phyloP scores from a whole-genome alignment of 2,113 vertebrate genomes.

The Pelecanoides urinatrix region DNA sequence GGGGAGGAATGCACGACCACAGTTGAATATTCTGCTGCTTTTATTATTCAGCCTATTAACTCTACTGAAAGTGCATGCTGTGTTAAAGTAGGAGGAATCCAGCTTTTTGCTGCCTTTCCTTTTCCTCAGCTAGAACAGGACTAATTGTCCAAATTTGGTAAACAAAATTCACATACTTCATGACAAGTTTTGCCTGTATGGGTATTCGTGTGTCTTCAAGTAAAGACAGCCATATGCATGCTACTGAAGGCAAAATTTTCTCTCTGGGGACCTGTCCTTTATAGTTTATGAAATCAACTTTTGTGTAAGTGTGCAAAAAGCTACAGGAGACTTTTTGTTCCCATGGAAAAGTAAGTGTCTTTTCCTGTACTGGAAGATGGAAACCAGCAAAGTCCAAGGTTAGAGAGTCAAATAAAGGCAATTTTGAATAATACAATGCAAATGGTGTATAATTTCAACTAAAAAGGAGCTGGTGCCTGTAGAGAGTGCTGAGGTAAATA shows the following conservation, averaged over 20 bases:
- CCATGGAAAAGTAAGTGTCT: not conserved
- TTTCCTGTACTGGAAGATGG: not conserved
- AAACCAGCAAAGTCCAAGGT: not conserved
- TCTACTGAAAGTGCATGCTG: not conserved
- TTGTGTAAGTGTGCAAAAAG: not conserved
- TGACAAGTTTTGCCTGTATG: not conserved
- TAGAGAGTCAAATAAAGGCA: not conserved
- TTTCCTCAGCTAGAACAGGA: constrained; percentile 6
- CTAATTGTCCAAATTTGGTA: not conserved
- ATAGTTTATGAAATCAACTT: not conserved
- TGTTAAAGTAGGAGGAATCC: not conserved
- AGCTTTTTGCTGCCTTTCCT: not conserved
- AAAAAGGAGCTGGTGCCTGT: not conserved
- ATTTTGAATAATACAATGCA: not conserved
- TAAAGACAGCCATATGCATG: not conserved
- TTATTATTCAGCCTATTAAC: not conserved
- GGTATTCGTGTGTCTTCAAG: not conserved
- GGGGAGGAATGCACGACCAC: too few relatives aligned
- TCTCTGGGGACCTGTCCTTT: not conserved
- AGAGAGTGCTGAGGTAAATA: not conserved
- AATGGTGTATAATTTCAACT: not conserved
- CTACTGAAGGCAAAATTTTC: not conserved
- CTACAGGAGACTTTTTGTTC: not conserved
- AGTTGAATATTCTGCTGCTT: not conserved
- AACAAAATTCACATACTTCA: not conserved